Base-by-base conservation (phyloP, 2,113 vertebrate genomes). In the Alosa alosa region DNA sequence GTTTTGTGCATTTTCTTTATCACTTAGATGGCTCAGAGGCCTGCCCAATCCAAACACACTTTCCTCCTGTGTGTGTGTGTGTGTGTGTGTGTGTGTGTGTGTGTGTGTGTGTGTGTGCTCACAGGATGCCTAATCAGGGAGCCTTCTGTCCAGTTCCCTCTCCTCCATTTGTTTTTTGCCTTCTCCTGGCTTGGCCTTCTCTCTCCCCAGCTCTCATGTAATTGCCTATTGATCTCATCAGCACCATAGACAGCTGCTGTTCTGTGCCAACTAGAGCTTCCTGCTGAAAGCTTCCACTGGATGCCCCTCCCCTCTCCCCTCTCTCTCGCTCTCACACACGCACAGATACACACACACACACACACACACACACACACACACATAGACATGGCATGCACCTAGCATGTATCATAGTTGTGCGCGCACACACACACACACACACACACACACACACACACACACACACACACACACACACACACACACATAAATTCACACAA, bases 181-280 rank as follows among this genome's bases (percentile, higher is more conserved):
- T 36, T 72, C 64, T 72, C n/a, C 36, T 1, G 64, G 13, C 13
- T 15, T 7, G 25, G 9, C n/a, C 64, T 4, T 4, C 22, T 11
- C n/a, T 36, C 64, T 36, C 64, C 9, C 60, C 64, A 13, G 64
- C 64, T 72, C 64, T 72, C 10, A 10, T 31, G 64, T 72, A 72
- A 72, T 72, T 72, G 64, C 64, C 22, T 72, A 72, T 72, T 68
- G 60, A 31, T 72, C 64, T 72, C 64, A 72, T 72, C 64, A 72
- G 64, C 8, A 31, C n/a, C 64, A 72, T 25, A 72, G 64, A 31
- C 64, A 72, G 64, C n/a, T 3, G 64, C 64, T 72, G n/a, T 25
- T 25, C 9, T 31, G 7, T 11, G 64, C 64, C 25, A 72, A 36
- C 64, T 31, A 72, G 64, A 0, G n/a, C n/a, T 36, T 31, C 64